Evolutionary conservation across 2,888 invertebrate species (phyloP).

Genomic region (Nasonia oneida): DNA sequence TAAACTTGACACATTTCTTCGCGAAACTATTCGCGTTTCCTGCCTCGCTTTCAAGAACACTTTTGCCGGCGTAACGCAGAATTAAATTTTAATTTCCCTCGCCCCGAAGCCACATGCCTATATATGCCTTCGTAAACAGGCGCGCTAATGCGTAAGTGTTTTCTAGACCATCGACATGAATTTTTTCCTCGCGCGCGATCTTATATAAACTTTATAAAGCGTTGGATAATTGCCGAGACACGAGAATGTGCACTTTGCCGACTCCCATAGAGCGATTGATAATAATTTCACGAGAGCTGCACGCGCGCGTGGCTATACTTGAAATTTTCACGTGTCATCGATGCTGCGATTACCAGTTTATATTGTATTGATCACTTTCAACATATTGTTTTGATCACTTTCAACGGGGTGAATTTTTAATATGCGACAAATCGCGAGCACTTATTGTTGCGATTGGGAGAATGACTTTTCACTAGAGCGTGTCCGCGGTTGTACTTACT

Average conservation of each 20-base stretch:
- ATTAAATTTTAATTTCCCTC: slow-evolving; percentile 23
- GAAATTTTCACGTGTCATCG: slow-evolving; percentile 9
- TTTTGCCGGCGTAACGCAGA: slow-evolving; percentile 22
- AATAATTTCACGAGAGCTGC: not conserved
- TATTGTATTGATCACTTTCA: not conserved
- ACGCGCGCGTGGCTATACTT: not conserved
- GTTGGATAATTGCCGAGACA: slow-evolving; percentile 33
- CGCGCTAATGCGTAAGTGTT: slow-evolving; percentile 1
- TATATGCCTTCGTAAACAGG: not conserved
- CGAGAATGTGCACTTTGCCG: slow-evolving; percentile 11
- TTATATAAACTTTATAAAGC: slow-evolving; percentile 38
- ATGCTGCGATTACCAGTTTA: not conserved
- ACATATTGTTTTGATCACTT: not conserved
- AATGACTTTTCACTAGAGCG: not conserved
- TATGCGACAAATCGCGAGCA: not conserved
- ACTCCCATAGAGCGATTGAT: slow-evolving; percentile 8
- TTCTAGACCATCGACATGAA: slow-evolving; percentile 40
- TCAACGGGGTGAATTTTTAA: not conserved
- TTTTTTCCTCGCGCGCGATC: slow-evolving; percentile 7
- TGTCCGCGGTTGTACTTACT: not conserved
- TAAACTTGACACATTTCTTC: slow-evolving; percentile 56
- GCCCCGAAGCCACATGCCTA: not conserved
- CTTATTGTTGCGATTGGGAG: not conserved
- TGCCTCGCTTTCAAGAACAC: slow-evolving; percentile 42
- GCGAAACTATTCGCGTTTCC: slow-evolving; percentile 19